Evolutionary conservation across 2,797 vertebrate genomes (phyloP), one percentile per base, ranked within the genome.

Genomic region (Ceyx erithaca): DNA sequence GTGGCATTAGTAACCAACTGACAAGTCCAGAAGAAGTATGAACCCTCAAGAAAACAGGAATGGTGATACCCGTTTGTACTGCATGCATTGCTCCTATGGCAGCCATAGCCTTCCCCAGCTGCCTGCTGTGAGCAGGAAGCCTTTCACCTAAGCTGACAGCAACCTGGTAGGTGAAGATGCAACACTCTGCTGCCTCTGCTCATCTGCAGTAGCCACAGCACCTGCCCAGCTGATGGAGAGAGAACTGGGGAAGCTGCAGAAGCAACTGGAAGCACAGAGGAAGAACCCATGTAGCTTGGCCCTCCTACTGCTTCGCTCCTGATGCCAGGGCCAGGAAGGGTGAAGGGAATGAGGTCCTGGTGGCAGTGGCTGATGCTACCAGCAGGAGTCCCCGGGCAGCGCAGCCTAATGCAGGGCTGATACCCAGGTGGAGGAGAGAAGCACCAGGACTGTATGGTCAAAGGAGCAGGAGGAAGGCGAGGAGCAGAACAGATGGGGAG

Each of bases 401-500:
- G 78, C 22, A 77, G 68, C 3, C 2, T 51, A 68, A 54, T 7
- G 12, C 41, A 89, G 41, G 40, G 71, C 37, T 77, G 52, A 76
- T 71, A 73, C 82, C 64, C 79, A 90, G 62, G 40, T 83, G 78
- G 61, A 77, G 33, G 23, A 80, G 61, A 85, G 54, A 52, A 78
- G 71, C 1, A 81, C 63, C 84, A 86, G 80, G 58, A 83, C 20
- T 62, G 75, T 12, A 51, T 49, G 90, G 93, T 93, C 93, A 96
- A 93, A 82, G 37, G 63, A 94, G 77, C 81, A 94, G 62, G 40
- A 58, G 28, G n/a, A 80, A 81, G 58, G 59, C 15, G 3, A 89
- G 61, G 54, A 92, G 57, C 63, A 89, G 80, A 93, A 79, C 80
- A 92, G 89, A 93, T 80, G 58, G 87, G 45, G 28, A 88, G 21